Evolutionary conservation across 1,140 invertebrate genomes (phyloP).

Genomic region (Caenorhabditis brenneri): DNA sequence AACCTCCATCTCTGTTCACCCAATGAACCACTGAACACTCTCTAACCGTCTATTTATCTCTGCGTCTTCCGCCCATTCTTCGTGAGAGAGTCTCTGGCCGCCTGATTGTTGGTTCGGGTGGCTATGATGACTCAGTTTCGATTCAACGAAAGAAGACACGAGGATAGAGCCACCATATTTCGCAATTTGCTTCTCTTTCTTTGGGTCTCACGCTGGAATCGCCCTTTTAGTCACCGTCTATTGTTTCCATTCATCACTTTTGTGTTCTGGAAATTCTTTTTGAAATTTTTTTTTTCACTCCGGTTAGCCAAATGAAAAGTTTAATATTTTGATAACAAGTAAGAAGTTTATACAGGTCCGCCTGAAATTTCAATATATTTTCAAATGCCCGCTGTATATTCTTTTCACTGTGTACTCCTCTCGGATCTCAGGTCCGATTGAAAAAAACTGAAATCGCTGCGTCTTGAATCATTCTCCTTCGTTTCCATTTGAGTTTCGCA

Average conservation of each 20-base stretch:
- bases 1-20: neutral
- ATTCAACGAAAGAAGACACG: slow-evolving; percentile 30
- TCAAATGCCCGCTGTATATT: neutral
- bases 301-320: no score
- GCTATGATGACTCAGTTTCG: slow-evolving; percentile 36
- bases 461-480: no score
- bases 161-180: slow-evolving; percentile 22
- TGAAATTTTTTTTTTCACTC: neutral
- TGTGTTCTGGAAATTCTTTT: no score
- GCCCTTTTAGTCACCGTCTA: neutral
- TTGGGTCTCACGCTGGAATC: neutral
- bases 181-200: slow-evolving; percentile 32
- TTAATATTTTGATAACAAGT: no score
- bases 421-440: no score
- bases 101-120: slow-evolving; percentile 29
- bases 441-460: no score
- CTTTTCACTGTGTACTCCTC: neutral
- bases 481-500: neutral
- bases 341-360: no score
- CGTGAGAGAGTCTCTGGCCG: slow-evolving; percentile 5
- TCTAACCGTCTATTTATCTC: neutral
- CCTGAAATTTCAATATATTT: no score
- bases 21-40: slow-evolving; percentile 3
- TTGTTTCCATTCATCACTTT: neutral
- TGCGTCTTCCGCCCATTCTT: neutral